A percentile compares a stretch with the other conserved stretches of the same genome.
Evolutionary conservation across 2,113 vertebrate genomes (phyloP).

Genomic region (Oostethus manadensis): DNA sequence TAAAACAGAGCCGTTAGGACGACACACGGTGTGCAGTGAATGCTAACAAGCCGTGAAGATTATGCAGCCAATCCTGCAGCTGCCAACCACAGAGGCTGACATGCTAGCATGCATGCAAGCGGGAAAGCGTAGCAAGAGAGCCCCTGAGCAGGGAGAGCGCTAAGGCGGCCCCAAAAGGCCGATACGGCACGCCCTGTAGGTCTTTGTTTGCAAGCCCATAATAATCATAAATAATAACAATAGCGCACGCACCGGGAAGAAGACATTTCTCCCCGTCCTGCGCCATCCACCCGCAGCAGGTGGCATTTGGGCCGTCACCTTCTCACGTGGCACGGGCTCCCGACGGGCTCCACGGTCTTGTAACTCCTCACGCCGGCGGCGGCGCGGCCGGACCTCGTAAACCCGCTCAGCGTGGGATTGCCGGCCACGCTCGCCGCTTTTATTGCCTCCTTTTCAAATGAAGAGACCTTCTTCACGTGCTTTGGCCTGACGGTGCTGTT

Average conservation of each 20-base stretch:
- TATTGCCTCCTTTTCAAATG: conserved; percentile 2
- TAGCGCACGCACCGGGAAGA: neutral
- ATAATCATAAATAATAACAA: neutral
- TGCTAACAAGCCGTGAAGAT: no score
- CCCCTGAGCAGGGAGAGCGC: no score
- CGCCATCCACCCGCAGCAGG: neutral
- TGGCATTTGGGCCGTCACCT: conserved; percentile 18
- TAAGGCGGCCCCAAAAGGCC: no score
- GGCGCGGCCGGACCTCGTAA: conserved; percentile 40
- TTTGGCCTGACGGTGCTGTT: neutral
- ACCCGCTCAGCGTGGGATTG: conserved; percentile 31
- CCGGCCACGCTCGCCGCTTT: neutral
- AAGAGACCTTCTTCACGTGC: neutral
- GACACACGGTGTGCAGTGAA: no score
- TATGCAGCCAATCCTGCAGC: no score
- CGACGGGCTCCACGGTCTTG: neutral
- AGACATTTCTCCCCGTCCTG: neutral
- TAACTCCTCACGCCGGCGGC: conserved; percentile 4
- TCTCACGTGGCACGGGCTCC: neutral
- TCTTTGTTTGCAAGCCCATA: neutral
- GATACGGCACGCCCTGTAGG: neutral
- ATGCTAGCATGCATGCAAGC: no score
- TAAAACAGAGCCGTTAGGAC: no score
- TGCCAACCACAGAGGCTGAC: no score
- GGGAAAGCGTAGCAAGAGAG: no score